These are phyloP conservation scores for Eupithecia tripunctaria DNA, from an alignment of 2,888 invertebrate genomes.

Conservation along the genomic window DNA sequence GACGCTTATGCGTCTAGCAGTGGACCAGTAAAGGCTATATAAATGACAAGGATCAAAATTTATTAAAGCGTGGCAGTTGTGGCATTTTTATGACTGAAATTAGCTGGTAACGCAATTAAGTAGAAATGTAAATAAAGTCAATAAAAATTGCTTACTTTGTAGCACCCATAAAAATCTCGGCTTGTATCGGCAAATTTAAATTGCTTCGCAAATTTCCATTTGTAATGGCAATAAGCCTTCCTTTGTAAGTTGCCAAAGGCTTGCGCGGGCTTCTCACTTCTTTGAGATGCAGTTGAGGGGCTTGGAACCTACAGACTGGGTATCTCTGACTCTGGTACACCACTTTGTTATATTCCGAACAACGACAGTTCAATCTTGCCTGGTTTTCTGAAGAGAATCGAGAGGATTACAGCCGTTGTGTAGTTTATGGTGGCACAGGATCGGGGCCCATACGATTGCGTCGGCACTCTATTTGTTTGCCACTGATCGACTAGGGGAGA, in stretches of 20 bases:
- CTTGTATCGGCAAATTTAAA: slow-evolving; percentile 42
- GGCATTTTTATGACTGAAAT: not conserved
- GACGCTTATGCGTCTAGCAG: too few species aligned
- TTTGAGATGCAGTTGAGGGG: slow-evolving; percentile 74
- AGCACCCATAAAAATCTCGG: not conserved
- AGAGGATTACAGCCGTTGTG: not conserved
- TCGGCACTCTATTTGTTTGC: slow-evolving; percentile 78
- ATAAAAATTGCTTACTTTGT: not conserved
- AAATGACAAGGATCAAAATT: too few species aligned
- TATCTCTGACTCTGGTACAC: not conserved
- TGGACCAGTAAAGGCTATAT: too few species aligned
- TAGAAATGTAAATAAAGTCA: not conserved
- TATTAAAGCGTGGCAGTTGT: too few species aligned
- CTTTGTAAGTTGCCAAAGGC: slow-evolving; percentile 65
- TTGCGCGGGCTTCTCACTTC: slow-evolving; percentile 66
- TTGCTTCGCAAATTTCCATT: slow-evolving; percentile 49
- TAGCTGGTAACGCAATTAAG: not conserved
- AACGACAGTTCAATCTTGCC: not conserved
- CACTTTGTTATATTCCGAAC: not conserved
- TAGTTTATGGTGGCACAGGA: not conserved
- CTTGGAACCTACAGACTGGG: slow-evolving; percentile 45
- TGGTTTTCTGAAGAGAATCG: not conserved
- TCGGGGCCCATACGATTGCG: slow-evolving; percentile 56
- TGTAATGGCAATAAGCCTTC: slow-evolving; percentile 49
- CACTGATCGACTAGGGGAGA: slow-evolving; percentile 66